Conservation (phyloP, 1,140 invertebrate genomes). For the Drosophila kikkawai region DNA sequence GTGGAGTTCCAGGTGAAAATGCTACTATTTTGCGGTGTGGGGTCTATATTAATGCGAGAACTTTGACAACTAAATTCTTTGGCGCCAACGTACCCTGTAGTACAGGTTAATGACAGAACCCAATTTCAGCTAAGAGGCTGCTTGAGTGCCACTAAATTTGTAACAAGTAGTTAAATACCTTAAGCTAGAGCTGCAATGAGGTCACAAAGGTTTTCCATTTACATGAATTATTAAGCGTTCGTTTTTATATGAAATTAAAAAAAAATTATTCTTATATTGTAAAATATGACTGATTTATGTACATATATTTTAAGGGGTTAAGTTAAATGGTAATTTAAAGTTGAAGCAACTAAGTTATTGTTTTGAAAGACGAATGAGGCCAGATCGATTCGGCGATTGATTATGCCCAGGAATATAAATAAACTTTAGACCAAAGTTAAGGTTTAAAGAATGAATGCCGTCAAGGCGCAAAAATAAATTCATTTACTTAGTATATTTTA, state of each 20-base stretch:
- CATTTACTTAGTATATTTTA: background rate
- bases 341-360: no score
- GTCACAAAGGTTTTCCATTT: background rate
- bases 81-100: constrained; percentile 28
- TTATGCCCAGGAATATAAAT: background rate
- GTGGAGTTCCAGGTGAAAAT: constrained; percentile 34
- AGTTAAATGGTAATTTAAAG: no score
- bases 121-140: constrained; percentile 1
- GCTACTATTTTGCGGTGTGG: background rate
- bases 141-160: constrained; percentile 1
- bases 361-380: no score
- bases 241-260: no score
- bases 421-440: background rate
- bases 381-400: background rate
- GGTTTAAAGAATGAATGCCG: background rate
- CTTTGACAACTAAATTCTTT: constrained; percentile 47
- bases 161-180: background rate
- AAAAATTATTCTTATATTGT: background rate
- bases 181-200: background rate
- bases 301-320: no score
- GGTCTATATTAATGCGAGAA: constrained; percentile 47
- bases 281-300: no score
- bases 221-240: no score
- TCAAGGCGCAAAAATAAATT: background rate
- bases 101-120: constrained; percentile 5